Conservation (phyloP, 2,113 vertebrate species). For the Psittacula cyanocephala region DNA sequence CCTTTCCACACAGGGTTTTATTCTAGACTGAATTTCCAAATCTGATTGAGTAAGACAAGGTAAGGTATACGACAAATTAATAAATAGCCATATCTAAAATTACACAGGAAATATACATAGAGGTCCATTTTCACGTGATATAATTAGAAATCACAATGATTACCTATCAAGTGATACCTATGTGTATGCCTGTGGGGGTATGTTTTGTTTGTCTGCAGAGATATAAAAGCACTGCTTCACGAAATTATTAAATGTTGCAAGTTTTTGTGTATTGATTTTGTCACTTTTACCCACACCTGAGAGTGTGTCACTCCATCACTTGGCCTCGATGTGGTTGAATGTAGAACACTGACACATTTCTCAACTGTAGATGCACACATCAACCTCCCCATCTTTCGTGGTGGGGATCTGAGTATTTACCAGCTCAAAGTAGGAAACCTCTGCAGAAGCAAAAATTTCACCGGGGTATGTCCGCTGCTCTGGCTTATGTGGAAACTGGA, state of each 20-base stretch:
- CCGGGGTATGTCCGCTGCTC: neutral
- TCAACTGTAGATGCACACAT: too few relatives aligned
- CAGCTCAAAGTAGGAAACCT: neutral
- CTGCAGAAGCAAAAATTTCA: neutral
- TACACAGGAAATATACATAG: neutral
- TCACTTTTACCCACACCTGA: neutral
- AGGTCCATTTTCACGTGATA: neutral
- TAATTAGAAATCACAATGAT: neutral
- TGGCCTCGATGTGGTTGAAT: neutral
- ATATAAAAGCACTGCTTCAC: neutral
- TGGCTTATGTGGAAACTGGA: rapidly evolving
- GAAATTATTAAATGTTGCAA: neutral
- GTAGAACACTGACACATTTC: rapidly evolving
- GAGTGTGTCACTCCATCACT: neutral
- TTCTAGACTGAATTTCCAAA: neutral
- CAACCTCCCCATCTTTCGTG: neutral
- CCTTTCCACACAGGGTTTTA: neutral
- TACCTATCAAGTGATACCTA: neutral
- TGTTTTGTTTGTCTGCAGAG: neutral
- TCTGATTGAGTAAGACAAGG: neutral
- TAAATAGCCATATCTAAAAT: neutral
- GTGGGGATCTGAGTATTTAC: neutral
- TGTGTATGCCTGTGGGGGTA: rapidly evolving
- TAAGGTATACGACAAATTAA: neutral
- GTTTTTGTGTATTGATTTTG: neutral